Evolutionary conservation across 2,113 vertebrate genomes (phyloP).

Genomic region (Zosterops japonicus): DNA sequence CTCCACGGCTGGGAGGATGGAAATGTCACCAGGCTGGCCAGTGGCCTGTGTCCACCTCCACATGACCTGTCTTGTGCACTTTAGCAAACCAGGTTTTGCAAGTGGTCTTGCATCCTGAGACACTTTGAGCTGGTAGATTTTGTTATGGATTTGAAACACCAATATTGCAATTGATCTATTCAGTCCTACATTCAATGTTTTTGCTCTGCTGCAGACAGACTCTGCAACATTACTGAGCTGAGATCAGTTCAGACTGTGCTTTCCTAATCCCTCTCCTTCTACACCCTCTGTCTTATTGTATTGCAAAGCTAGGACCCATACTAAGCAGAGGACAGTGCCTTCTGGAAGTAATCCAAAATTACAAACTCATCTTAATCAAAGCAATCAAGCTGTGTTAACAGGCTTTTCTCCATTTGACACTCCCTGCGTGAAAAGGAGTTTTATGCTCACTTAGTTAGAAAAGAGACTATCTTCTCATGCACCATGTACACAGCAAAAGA

Average conservation of each 20-base stretch:
- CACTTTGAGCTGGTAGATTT: background rate
- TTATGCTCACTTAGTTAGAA: background rate
- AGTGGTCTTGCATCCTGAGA: background rate
- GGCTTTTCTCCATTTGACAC: background rate
- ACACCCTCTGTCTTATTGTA: background rate
- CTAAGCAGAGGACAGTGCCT: background rate
- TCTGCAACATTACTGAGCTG: background rate
- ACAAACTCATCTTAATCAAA: background rate
- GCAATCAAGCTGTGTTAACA: background rate
- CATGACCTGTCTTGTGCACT: fast-evolving
- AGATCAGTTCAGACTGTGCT: background rate
- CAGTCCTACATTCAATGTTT: background rate
- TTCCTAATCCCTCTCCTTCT: background rate
- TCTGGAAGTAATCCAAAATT: background rate
- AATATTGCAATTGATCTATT: background rate
- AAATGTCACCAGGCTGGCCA: background rate
- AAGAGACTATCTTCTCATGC: background rate
- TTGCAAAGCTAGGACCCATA: background rate
- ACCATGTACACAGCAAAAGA: background rate
- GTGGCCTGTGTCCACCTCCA: background rate
- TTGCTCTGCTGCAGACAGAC: background rate
- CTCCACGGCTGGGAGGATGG: background rate
- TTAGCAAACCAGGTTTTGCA: background rate
- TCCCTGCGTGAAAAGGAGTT: background rate
- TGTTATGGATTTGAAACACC: background rate